phyloP scores from a whole-genome alignment of 2,888 invertebrate species.

The Xylota sylvarum region DNA sequence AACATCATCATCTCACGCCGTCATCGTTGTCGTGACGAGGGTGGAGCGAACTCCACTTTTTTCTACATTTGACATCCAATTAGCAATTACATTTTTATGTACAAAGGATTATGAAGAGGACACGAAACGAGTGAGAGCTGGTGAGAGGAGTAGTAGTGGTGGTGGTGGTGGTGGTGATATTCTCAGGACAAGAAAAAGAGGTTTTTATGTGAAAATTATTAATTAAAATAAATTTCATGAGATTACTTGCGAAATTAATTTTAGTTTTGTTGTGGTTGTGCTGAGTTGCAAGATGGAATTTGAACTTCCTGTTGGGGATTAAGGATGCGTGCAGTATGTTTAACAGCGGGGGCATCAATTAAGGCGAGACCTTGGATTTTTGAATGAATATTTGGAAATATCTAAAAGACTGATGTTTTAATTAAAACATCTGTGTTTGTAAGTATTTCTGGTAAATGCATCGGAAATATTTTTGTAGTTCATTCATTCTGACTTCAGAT shows the following conservation, averaged over 20 bases:
- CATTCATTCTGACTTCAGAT: too few relatives aligned
- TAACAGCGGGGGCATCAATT: too few relatives aligned
- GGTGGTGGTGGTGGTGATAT: not conserved
- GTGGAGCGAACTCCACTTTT: not conserved
- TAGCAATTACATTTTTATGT: conserved; percentile 70
- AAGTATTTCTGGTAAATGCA: too few relatives aligned
- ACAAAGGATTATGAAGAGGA: conserved; percentile 30
- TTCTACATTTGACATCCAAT: conserved; percentile 64
- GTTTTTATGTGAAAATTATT: conserved; percentile 41
- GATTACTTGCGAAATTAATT: conserved; percentile 55
- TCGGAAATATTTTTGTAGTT: too few relatives aligned
- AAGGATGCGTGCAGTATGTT: too few relatives aligned
- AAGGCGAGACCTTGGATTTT: too few relatives aligned
- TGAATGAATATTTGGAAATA: too few relatives aligned
- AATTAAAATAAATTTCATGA: conserved; percentile 68
- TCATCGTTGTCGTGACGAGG: not conserved
- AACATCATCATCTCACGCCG: conserved; percentile 40
- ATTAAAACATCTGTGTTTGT: too few relatives aligned
- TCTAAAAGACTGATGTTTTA: too few relatives aligned
- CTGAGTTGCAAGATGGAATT: conserved; percentile 9
- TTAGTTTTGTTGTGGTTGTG: not conserved
- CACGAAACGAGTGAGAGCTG: not conserved
- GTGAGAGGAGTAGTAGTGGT: conserved; percentile 5
- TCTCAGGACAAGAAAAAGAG: conserved; percentile 13
- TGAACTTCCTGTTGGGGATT: not conserved